These are phyloP conservation scores for Henricia sp. DNA, from an alignment of 53 echinoderm and acorn worm genomes.

Conservation along the genomic window DNA sequence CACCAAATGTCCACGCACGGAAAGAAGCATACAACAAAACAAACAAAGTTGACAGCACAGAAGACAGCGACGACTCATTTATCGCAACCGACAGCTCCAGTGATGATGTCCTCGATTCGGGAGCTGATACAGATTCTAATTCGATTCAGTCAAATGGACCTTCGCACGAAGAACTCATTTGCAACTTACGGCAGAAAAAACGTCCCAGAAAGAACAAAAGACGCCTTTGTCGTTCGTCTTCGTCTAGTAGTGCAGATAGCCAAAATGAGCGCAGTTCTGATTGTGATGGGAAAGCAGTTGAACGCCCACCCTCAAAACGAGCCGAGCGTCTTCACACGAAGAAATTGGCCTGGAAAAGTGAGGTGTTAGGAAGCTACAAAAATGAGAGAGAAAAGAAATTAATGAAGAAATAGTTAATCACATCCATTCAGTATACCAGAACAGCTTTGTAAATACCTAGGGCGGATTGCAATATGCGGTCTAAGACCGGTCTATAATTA, in stretches of 20 bases:
- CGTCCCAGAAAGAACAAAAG: constrained; percentile 5
- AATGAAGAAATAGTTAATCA: background rate
- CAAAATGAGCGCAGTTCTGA: background rate
- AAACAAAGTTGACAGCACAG: background rate
- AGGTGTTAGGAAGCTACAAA: constrained; percentile 24
- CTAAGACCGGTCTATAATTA: no score
- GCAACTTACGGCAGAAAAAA: constrained; percentile 36
- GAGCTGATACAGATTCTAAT: no score
- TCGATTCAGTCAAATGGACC: constrained; percentile 11
- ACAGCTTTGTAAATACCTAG: no score
- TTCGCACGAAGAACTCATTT: constrained; percentile 30
- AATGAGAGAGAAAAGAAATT: constrained; percentile 11
- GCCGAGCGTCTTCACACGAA: constrained; percentile 19
- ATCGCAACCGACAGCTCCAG: constrained; percentile 27
- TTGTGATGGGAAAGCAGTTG: background rate
- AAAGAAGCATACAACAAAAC: background rate
- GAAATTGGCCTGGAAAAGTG: constrained; percentile 19
- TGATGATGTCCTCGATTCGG: background rate
- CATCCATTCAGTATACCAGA: no score
- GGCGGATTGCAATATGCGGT: no score
- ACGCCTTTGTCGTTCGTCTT: background rate
- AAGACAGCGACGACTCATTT: constrained; percentile 2
- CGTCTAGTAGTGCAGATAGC: background rate
- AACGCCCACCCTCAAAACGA: constrained; percentile 21
- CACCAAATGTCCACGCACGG: background rate